Evolutionary conservation across 1,140 invertebrate species (phyloP).

Genomic region (Eriocheir sinensis): DNA sequence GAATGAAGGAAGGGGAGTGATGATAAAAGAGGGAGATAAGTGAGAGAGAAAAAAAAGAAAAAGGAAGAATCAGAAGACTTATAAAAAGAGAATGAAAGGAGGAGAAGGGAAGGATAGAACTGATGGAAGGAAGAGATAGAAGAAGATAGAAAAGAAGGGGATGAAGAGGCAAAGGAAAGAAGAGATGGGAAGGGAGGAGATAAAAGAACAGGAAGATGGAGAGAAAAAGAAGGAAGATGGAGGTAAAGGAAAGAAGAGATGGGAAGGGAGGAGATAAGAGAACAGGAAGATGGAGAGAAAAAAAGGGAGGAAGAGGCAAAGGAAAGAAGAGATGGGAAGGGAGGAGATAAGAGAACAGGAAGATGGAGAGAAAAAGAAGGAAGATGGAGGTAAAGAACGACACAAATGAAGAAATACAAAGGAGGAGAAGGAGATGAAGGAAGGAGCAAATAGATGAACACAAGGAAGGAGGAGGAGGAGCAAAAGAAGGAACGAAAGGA

Average conservation of each 20-base stretch:
- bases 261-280: not conserved
- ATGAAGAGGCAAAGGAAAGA: not conserved
- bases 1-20: too few relatives aligned
- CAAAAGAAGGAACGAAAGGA: not conserved
- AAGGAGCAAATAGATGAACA: not conserved
- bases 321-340: not conserved
- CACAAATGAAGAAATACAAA: too few relatives aligned
- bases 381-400: not conserved
- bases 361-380: not conserved
- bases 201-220: not conserved
- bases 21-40: too few relatives aligned
- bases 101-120: not conserved
- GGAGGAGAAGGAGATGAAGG: too few relatives aligned
- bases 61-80: not conserved
- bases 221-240: too few relatives aligned
- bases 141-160: not conserved
- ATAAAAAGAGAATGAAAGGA: not conserved
- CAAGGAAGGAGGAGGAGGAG: too few relatives aligned
- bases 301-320: not conserved
- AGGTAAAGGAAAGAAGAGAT: not conserved
- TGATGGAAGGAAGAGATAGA: not conserved
- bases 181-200: not conserved
- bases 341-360: not conserved
- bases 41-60: not conserved
- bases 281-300: not conserved